Conservation (phyloP, 37 sponge, comb jelly and placozoan species). For the Dysidea cf. avara region DNA sequence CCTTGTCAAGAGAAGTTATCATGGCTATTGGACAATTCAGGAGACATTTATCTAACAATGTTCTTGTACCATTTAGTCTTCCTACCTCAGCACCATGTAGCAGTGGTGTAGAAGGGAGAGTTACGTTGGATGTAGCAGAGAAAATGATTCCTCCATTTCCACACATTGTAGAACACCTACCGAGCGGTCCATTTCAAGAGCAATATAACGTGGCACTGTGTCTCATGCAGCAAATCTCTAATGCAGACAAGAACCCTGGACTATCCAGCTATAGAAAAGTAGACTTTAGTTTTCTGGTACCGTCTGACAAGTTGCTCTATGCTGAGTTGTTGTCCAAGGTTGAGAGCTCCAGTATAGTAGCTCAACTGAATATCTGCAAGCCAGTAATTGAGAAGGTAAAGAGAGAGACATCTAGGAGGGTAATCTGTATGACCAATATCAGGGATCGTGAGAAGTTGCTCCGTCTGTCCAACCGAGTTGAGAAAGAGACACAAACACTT, state of each 20-base stretch:
- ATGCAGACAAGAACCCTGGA: not conserved
- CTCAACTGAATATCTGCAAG: too few species aligned
- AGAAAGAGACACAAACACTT: slow-evolving; percentile 18
- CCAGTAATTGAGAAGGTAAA: too few species aligned
- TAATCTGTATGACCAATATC: slow-evolving; percentile 18
- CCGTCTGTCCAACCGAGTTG: slow-evolving; percentile 3
- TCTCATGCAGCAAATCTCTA: slow-evolving; percentile 41
- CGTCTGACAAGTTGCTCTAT: too few species aligned
- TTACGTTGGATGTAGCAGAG: slow-evolving; percentile 25
- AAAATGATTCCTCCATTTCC: slow-evolving; percentile 16
- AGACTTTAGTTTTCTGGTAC: slow-evolving; percentile 53
- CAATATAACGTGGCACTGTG: slow-evolving; percentile 52
- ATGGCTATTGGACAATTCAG: not conserved
- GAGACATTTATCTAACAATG: not conserved
- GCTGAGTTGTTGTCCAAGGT: too few species aligned
- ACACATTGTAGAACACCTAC: slow-evolving; percentile 47
- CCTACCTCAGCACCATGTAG: not conserved
- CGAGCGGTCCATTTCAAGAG: slow-evolving; percentile 50
- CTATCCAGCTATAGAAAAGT: too few species aligned
- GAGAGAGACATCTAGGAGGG: slow-evolving; percentile 1
- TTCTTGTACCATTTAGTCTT: not conserved
- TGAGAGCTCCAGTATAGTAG: too few species aligned
- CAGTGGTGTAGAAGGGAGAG: too few species aligned
- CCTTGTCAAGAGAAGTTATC: not conserved
- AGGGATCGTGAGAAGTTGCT: slow-evolving; percentile 5